Base-by-base conservation (phyloP, 2,797 vertebrate species). In the Danio aesculapii region DNA sequence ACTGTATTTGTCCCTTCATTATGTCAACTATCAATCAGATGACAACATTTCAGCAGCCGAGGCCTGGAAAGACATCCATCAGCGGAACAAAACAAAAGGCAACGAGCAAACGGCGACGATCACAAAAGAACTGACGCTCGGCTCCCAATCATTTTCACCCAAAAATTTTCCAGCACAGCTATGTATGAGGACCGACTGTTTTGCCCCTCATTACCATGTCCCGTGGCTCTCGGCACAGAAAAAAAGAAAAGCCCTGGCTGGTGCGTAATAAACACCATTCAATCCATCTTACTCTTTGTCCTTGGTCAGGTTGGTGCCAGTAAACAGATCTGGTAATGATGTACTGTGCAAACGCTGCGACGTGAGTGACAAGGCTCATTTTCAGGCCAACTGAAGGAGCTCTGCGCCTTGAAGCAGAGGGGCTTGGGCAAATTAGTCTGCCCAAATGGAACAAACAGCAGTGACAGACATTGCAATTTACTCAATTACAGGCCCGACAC, bases 401-500 rank as follows among this genome's bases (percentile, higher is more conserved):
- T 61, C 6, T 1, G 46, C 14, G 16, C 74, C 75, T 81, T 78
- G 55, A 81, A 80, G 77, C 41, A 11, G 62, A 84, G 64, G 16
- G 67, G 17, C 43, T 62, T 57, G 41, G 46, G 57, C 47, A 77
- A 83, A 84, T 84, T 80, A 85, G 79, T 59, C 66, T 21, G 62
- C 59, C 74, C 68, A 57, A 82, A 84, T 83, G 79, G 81, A 86
- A 79, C 79, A 83, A 84, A 81, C 84, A 86, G 72, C 79, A 84
- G 84, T 73, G 85, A 89, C 82, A 86, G 59, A 85, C 86, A 83
- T 82, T 84, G 66, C 84, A 86, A 88, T 86, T 71, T 82, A 78
- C 73, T 89, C 87, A 88, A 87, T 91, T 91, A 88, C 84, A 83
- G 55, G 83, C 77, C 11, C 12, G 49, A 76, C 84, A 83, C 68